Conservation (phyloP, 2,797 vertebrate genomes). For the Merluccius polli region DNA sequence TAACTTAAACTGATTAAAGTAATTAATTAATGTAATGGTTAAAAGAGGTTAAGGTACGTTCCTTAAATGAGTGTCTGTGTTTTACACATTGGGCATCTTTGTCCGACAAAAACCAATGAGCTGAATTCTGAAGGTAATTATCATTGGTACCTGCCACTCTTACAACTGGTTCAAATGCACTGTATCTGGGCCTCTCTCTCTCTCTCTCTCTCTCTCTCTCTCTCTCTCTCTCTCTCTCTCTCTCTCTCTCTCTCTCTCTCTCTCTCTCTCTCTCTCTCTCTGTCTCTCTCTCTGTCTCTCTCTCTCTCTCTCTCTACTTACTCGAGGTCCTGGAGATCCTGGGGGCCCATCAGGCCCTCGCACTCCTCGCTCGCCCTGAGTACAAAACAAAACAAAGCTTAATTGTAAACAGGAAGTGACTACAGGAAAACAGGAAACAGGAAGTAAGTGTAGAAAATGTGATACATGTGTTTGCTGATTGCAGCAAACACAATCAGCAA, state of each 20-base stretch:
- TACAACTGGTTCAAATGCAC: not conserved
- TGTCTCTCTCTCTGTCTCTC: not conserved
- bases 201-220: slow-evolving; percentile 1
- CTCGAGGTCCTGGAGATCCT: slow-evolving; percentile 81
- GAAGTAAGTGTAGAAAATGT: not conserved
- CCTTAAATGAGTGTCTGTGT: too few species aligned
- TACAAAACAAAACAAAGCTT: slow-evolving; percentile 6
- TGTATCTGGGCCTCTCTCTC: too few species aligned
- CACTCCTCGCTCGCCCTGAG: slow-evolving; percentile 83
- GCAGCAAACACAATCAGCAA: too few species aligned
- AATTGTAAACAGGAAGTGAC: not conserved
- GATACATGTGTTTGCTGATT: not conserved
- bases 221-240: not conserved
- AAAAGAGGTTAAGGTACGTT: not conserved
- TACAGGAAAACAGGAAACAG: not conserved
- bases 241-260: too few species aligned
- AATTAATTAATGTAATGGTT: not conserved
- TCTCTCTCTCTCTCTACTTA: slow-evolving; percentile 70
- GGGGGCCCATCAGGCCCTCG: slow-evolving; percentile 76
- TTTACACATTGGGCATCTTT: not conserved
- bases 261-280: too few species aligned
- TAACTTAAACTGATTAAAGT: not conserved
- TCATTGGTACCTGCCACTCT: not conserved
- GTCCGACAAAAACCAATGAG: not conserved
- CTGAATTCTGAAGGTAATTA: not conserved